Evolutionary conservation across 2,113 vertebrate genomes (phyloP).

Genomic region (Malurus alboscapulatus): DNA sequence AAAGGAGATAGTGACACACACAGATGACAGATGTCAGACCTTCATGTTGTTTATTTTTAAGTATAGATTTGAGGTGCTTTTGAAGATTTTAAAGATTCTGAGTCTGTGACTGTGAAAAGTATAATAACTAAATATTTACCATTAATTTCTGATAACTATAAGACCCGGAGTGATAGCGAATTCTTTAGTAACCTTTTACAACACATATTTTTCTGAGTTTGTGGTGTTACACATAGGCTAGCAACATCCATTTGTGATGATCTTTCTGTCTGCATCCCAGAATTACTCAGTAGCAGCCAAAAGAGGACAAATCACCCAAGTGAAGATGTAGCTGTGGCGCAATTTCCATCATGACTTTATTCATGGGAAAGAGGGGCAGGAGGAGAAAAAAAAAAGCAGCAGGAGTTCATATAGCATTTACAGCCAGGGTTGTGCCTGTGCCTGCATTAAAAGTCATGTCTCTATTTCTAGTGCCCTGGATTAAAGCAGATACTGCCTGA

Average conservation of each 20-base stretch:
- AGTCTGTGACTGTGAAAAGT: not conserved
- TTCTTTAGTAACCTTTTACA: not conserved
- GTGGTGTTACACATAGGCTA: not conserved
- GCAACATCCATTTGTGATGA: not conserved
- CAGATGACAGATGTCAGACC: not conserved
- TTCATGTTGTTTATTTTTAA: not conserved
- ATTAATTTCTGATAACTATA: not conserved
- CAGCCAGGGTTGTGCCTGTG: not conserved
- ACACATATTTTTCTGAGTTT: not conserved
- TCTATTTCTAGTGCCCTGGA: constrained; percentile 23
- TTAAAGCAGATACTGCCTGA: constrained; percentile 40
- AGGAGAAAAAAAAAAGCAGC: not conserved
- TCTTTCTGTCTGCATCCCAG: not conserved
- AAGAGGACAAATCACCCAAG: constrained; percentile 23
- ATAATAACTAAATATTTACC: not conserved
- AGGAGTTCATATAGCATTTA: constrained; percentile 4
- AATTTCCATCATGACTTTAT: constrained; percentile 36
- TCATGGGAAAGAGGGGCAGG: not conserved
- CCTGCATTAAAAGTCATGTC: constrained; percentile 41
- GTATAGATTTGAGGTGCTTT: not conserved
- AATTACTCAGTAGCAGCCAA: not conserved
- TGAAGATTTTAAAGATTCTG: not conserved
- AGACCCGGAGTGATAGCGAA: not conserved
- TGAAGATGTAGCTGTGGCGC: not conserved
- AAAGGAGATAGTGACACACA: not conserved